Evolutionary conservation across 2,888 invertebrate species (phyloP).

Genomic region (Miltochrista miniata): DNA sequence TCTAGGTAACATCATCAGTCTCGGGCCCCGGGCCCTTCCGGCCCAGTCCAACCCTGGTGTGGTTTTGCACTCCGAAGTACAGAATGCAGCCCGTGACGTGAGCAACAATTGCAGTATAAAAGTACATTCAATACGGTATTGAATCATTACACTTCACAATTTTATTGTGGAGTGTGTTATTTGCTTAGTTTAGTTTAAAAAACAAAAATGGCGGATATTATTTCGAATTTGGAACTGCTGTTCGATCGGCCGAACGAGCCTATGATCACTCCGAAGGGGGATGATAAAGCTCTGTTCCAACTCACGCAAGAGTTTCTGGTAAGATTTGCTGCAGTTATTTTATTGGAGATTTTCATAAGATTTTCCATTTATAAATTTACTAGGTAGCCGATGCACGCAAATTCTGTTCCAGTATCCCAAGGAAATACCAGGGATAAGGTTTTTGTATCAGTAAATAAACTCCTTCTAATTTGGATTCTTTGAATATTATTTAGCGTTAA

Average conservation of each 20-base stretch:
- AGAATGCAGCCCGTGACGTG: conserved; percentile 12
- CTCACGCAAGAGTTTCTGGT: conserved; percentile 85
- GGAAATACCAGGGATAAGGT: no score
- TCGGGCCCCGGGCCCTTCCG: no score
- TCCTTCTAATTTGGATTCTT: no score
- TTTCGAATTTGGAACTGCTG: conserved; percentile 63
- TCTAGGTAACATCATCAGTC: no score
- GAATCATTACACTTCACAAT: conserved; percentile 60
- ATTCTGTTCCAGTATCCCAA: no score
- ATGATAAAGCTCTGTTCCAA: conserved; percentile 83
- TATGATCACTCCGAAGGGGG: conserved; percentile 85
- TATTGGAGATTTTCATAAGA: neutral
- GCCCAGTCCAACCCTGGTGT: conserved; percentile 25
- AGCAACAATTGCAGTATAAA: conserved; percentile 36
- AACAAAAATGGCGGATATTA: conserved; percentile 52
- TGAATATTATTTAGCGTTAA: no score
- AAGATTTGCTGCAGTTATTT: conserved; percentile 50
- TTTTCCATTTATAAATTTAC: neutral
- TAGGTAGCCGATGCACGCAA: no score
- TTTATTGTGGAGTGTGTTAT: conserved; percentile 63
- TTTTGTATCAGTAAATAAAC: no score
- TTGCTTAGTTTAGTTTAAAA: conserved; percentile 16
- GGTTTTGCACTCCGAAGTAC: conserved; percentile 54
- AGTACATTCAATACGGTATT: conserved; percentile 37
- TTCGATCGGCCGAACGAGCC: conserved; percentile 86